phyloP scores from a whole-genome alignment of 2,113 vertebrate genomes.

The Proteles cristata region DNA sequence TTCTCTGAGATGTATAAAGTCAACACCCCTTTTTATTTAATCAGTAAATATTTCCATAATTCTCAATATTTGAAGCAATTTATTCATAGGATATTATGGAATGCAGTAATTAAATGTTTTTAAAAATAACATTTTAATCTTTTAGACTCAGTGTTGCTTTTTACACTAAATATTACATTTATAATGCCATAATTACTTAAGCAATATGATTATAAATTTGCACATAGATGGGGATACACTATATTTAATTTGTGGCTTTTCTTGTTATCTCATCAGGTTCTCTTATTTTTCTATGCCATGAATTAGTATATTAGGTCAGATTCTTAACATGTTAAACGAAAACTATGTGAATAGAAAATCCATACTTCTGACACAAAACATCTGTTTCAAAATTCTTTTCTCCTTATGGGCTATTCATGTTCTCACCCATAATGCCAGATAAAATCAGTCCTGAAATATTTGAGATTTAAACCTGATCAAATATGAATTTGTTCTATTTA shows the following conservation, averaged over 20 bases:
- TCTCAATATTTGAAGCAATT: conserved; percentile 11
- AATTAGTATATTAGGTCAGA: not conserved
- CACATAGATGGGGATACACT: not conserved
- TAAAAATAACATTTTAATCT: conserved; percentile 11
- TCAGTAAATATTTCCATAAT: conserved; percentile 45
- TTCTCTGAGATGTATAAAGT: not conserved
- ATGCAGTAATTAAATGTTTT: not conserved
- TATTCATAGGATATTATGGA: conserved; percentile 21
- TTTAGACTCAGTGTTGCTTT: conserved; percentile 10
- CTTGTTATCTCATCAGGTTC: not conserved
- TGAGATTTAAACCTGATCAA: not conserved
- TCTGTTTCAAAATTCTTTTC: not conserved
- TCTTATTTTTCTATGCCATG: not conserved
- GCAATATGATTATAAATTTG: not conserved
- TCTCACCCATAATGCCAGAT: not conserved
- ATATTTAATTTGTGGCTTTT: not conserved
- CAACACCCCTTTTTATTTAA: conserved; percentile 52
- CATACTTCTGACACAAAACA: not conserved
- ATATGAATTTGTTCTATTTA: not conserved
- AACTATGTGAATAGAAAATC: not conserved
- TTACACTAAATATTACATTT: conserved; percentile 42
- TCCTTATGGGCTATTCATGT: not conserved
- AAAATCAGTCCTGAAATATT: not conserved
- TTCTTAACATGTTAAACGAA: not conserved
- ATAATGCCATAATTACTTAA: not conserved